A percentile compares a stretch with the other conserved stretches of the same genome.
Evolutionary conservation across 1,140 invertebrate species (phyloP).

Genomic region (Caligus rogercresseyi): DNA sequence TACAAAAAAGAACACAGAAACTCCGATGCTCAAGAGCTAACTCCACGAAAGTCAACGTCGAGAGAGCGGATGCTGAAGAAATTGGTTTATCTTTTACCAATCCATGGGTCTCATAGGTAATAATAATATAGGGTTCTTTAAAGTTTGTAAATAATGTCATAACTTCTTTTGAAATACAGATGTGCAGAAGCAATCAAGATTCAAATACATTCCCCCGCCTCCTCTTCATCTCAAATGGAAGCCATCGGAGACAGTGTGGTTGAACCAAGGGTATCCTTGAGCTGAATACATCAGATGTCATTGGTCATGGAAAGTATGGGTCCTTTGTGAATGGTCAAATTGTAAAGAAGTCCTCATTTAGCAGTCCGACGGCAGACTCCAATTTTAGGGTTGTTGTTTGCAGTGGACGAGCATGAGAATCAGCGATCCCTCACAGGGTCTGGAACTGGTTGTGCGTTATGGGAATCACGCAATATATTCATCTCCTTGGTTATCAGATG

Average conservation of each 20-base stretch:
- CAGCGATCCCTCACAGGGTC: slow-evolving; percentile 46
- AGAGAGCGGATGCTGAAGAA: slow-evolving; percentile 20
- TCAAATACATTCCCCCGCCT: not conserved
- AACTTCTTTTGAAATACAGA: slow-evolving; percentile 20
- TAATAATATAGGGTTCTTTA: no score
- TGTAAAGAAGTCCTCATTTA: slow-evolving; percentile 19
- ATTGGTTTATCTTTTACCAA: slow-evolving; percentile 12
- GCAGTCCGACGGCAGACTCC: slow-evolving; percentile 16
- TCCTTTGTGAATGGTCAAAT: slow-evolving; percentile 22
- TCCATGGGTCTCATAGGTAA: slow-evolving; percentile 18
- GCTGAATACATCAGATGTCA: not conserved
- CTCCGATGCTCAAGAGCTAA: slow-evolving; percentile 11
- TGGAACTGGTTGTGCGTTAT: slow-evolving; percentile 47
- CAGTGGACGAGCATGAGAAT: not conserved
- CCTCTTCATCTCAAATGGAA: not conserved
- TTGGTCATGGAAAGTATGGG: slow-evolving; percentile 13
- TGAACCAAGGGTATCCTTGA: not conserved
- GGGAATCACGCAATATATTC: slow-evolving; percentile 50
- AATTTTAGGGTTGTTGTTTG: not conserved
- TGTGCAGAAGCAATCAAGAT: slow-evolving; percentile 21
- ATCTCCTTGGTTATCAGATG: slow-evolving; percentile 48
- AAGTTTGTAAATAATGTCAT: no score
- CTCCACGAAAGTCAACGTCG: slow-evolving; percentile 2
- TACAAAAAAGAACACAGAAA: slow-evolving; percentile 8
- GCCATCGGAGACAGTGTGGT: not conserved